Evolutionary conservation across 1,140 invertebrate species (phyloP), one percentile per base, ranked within the genome.

Genomic region (Nebria ingens): DNA sequence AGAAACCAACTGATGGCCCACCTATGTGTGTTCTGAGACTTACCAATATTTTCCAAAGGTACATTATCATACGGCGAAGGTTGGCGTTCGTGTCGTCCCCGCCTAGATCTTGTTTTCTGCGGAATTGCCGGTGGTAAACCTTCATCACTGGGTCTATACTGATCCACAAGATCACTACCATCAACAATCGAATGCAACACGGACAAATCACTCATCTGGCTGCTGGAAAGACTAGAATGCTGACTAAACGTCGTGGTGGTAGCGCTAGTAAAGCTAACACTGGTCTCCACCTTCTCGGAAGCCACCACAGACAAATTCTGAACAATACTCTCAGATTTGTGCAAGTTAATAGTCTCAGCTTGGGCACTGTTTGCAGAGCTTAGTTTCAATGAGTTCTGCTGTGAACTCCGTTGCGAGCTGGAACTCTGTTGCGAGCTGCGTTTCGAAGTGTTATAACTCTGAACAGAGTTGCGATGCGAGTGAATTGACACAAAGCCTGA

Each of bases 41-140:
- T 56, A 63, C 63, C 63, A 55, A 65, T 54, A 54, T 58, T 62
- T 50, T 79, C 75, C 51, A 81, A 76, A 56, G 79, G 75, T 56
- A 84, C 77, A 66, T 87, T 86, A 68, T 89, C 86, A 66, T 87
- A 87, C 51, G 84, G 84, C 23, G 85, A 86, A n/a, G 80, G 77
- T 51, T 82, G 75, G 40, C 84, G 67, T 58, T 81, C 77, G 64
- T 73, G 74, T 56, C 70, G 55, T 50, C 20, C 66, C 15, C 70
- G 64, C 22, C 74, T 76, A 53, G 70, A 53, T 54, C 75, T 70
- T 52, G 77, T 77, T 69, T 87, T 83, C 19, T 73, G 76, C 20
- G 85, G 85, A 58, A 87, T 70, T 1, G 84, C 82, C 1, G 85
- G 85, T 15, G 84, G 84, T 52, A 70, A 57, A 17, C 70, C 71